These are phyloP conservation scores for Axis porcinus DNA, from an alignment of 2,113 vertebrate genomes.

Conservation along the genomic window DNA sequence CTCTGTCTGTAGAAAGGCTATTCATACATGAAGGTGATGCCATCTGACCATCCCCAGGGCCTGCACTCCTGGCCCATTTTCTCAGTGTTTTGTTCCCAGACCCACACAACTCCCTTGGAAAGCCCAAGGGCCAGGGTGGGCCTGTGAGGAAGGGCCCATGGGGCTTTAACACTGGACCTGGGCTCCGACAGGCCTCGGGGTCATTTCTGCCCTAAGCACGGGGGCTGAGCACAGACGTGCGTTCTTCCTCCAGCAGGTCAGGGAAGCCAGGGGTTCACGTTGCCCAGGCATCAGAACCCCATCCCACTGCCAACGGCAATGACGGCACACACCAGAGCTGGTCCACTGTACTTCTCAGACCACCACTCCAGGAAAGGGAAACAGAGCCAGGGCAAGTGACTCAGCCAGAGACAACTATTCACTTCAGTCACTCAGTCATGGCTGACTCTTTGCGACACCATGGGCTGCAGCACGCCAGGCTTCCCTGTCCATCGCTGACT, in stretches of 20 bases:
- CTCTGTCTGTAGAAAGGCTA: background rate
- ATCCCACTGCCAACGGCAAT: background rate
- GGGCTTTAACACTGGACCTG: background rate
- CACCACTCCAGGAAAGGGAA: background rate
- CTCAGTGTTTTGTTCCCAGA: background rate
- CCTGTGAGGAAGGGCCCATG: background rate
- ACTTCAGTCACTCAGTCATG: background rate
- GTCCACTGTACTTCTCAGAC: background rate
- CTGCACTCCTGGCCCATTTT: background rate
- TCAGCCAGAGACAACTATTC: background rate
- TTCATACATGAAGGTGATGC: background rate
- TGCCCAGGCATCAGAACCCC: rapidly evolving
- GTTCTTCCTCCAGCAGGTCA: background rate
- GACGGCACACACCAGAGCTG: background rate
- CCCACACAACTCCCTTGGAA: rapidly evolving
- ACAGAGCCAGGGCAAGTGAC: background rate
- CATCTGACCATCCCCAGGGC: background rate
- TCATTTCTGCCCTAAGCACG: background rate
- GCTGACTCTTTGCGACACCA: background rate
- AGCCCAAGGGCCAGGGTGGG: background rate
- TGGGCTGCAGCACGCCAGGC: background rate
- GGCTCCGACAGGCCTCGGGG: background rate
- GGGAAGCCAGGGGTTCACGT: background rate
- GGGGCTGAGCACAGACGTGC: background rate
- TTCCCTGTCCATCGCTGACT: background rate